Base-by-base conservation (phyloP, 2,888 invertebrate genomes). In the Tachystola acroxantha region DNA sequence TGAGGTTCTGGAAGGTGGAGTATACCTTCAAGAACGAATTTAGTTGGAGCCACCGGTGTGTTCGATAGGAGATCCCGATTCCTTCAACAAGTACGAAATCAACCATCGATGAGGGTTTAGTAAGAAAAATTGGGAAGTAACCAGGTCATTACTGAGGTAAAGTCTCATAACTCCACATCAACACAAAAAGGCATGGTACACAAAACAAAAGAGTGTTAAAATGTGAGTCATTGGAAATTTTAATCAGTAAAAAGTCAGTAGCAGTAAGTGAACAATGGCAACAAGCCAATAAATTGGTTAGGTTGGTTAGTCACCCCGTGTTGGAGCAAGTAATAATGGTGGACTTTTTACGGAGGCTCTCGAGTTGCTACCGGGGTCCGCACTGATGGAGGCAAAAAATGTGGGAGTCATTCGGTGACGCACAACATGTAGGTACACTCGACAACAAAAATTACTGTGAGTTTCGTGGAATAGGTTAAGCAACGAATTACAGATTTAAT, bases 361-460 rank as follows among this genome's bases (percentile, higher is more conserved):
- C 48, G 42, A 55, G 44, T 52, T 36, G 74, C 77, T 75, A 74
- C 73, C 65, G 77, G 62, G 53, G 59, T 58, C 64, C 65, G 67
- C 66, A 24, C 25, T 64, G 66, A 59, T 60, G 50, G 47, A 43
- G 39, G 63, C 68, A 78, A 78, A 80, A 80, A 79, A 75, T 49
- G 44, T 43, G 44, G 42, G 53, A 50, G 57, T 72, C 66, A 68
- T 65, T 63, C 59, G 45, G 47, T 61, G 60, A 64, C 56, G 57
- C 52, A 52, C 43, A 48, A 16, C 5, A 20, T 1, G n/a, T n/a
- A 22, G 12, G 63, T 65, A 64, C 57, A 10, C 22, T 39, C 43
- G 32, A 13, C 13, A 9, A 32, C 44, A 39, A 22, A 31, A 34
- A 11, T 9, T n/a, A n/a, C n/a, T 14, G 16, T 30, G 3, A 20